These are phyloP conservation scores for Megastigmus dorsalis DNA, from an alignment of 2,888 invertebrate genomes.

Conservation along the genomic window DNA sequence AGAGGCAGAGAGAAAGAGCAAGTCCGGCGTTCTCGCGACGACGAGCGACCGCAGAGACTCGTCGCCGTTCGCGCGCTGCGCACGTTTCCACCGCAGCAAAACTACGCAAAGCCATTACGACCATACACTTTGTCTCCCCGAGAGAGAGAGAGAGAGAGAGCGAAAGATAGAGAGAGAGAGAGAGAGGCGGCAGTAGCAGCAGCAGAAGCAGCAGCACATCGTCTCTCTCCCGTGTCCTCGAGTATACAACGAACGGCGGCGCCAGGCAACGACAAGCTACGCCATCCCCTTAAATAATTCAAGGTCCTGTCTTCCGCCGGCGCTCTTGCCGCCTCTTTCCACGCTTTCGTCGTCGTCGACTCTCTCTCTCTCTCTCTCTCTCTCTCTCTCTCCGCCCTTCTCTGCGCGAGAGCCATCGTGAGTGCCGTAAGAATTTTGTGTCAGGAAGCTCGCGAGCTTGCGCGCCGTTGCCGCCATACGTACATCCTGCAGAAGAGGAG, in stretches of 20 bases:
- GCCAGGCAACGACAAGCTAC: conserved; percentile 51
- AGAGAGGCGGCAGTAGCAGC: too few species aligned
- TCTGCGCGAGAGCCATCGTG: conserved; percentile 6
- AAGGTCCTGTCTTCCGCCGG: conserved; percentile 56
- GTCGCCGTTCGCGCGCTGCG: conserved; percentile 16
- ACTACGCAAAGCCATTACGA: conserved; percentile 60
- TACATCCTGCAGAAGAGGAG: too few species aligned
- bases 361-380: neutral
- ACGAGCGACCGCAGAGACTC: conserved; percentile 25
- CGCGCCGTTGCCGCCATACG: too few species aligned
- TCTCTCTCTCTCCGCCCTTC: conserved; percentile 1
- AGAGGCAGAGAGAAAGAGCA: neutral
- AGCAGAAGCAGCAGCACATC: too few species aligned
- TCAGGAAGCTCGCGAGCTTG: too few species aligned
- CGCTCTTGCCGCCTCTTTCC: conserved; percentile 35
- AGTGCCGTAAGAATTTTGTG: too few species aligned
- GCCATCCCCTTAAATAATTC: conserved; percentile 61
- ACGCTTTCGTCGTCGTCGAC: neutral
- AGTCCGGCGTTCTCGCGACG: conserved; percentile 35
- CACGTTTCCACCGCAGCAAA: conserved; percentile 52
- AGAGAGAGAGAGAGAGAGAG: neutral
- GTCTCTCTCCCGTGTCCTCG: conserved; percentile 34
- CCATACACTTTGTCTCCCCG: conserved; percentile 57
- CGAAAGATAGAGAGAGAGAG: conserved; percentile 29
- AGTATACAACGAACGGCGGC: conserved; percentile 7